These are phyloP conservation scores for Thymelicus acteon DNA, from an alignment of 2,888 invertebrate genomes.

Conservation along the genomic window DNA sequence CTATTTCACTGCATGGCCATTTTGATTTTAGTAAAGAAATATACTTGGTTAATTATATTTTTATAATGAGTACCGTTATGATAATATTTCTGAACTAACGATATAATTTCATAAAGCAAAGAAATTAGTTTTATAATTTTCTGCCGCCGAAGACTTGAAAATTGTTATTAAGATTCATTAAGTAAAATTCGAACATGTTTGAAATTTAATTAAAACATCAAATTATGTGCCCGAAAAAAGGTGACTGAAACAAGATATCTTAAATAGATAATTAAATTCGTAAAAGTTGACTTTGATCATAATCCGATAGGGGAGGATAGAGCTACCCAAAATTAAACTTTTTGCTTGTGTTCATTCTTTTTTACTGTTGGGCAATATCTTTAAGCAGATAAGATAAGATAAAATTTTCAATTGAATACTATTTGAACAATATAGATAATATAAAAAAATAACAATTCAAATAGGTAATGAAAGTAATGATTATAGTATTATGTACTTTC, in stretches of 20 bases:
- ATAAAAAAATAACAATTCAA: too few species aligned
- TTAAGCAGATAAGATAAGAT: not conserved
- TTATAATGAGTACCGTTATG: too few species aligned
- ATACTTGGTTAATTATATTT: too few species aligned
- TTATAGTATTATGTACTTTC: too few species aligned
- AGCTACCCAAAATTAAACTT: conserved; percentile 17
- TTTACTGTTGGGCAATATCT: not conserved
- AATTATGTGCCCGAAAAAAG: conserved; percentile 13
- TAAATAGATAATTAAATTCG: conserved; percentile 25
- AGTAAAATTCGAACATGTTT: conserved; percentile 3
- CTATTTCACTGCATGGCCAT: too few species aligned
- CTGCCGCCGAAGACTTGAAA: not conserved
- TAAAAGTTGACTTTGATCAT: conserved; percentile 14
- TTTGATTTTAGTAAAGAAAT: too few species aligned
- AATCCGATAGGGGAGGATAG: conserved; percentile 17
- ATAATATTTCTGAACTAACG: too few species aligned
- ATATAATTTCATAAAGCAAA: too few species aligned
- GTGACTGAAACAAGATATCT: conserved; percentile 14
- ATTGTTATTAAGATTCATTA: not conserved
- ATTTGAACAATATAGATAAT: too few species aligned
- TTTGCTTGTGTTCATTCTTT: conserved; percentile 9
- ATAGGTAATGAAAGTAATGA: too few species aligned
- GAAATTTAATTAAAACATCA: conserved; percentile 1
- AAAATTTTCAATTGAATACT: too few species aligned
- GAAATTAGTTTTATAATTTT: too few species aligned